These are phyloP conservation scores for Hypena proboscidalis DNA, from an alignment of 2,888 invertebrate genomes.

Conservation along the genomic window DNA sequence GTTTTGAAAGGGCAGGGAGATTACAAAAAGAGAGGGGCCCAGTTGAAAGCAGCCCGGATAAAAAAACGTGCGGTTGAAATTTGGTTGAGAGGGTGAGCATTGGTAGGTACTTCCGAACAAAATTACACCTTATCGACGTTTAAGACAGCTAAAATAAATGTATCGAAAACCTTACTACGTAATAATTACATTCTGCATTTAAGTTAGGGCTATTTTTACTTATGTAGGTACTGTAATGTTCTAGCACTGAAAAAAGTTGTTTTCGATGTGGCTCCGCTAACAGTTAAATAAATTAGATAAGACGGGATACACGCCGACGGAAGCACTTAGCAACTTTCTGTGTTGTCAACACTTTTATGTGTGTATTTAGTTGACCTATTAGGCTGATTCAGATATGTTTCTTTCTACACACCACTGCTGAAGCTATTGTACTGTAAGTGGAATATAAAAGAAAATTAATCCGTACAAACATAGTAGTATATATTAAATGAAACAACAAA, in stretches of 20 bases:
- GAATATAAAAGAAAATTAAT: not conserved
- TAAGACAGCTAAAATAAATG: conserved; percentile 32
- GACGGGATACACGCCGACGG: conserved; percentile 62
- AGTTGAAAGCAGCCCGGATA: conserved; percentile 57
- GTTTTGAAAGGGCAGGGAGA: conserved; percentile 65
- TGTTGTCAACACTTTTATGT: conserved; percentile 70
- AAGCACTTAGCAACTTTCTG: conserved; percentile 71
- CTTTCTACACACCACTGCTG: not conserved
- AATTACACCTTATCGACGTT: conserved; percentile 45
- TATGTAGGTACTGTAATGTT: conserved; percentile 23
- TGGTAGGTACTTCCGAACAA: conserved; percentile 32
- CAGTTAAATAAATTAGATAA: conserved; percentile 79
- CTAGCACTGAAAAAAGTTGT: conserved; percentile 53
- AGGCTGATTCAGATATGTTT: conserved; percentile 42
- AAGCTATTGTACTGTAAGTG: not conserved
- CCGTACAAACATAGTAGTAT: no score
- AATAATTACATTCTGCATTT: conserved; percentile 14
- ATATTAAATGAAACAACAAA: no score
- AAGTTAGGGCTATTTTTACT: conserved; percentile 1
- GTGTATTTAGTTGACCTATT: conserved; percentile 55
- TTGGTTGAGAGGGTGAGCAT: conserved; percentile 42
- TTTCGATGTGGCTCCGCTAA: conserved; percentile 64
- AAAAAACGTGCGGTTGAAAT: conserved; percentile 49
- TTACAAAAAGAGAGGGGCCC: conserved; percentile 64
- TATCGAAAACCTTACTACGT: conserved; percentile 21